A percentile compares a stretch with the other conserved stretches of the same genome.
These are phyloP conservation scores for Carpatolechia fugitivella DNA, from an alignment of 2,888 invertebrate genomes.

Conservation along the genomic window DNA sequence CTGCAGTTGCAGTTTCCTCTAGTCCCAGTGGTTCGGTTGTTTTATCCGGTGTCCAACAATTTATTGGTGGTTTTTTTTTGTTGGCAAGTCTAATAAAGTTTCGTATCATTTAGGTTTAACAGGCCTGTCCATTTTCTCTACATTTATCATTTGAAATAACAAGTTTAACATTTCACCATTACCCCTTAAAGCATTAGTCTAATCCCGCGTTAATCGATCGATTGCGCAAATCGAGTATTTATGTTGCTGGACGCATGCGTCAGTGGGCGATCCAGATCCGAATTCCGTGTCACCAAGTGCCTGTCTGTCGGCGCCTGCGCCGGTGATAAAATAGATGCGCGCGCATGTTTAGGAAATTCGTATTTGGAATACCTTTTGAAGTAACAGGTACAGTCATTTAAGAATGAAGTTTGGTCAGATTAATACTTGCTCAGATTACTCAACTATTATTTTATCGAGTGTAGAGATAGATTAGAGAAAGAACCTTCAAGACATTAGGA, in stretches of 20 bases:
- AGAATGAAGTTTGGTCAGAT: neutral
- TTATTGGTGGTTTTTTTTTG: no score
- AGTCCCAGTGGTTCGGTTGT: no score
- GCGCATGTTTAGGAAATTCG: neutral
- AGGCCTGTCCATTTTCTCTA: no score
- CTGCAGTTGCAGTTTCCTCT: no score
- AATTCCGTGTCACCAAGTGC: slow-evolving; percentile 53
- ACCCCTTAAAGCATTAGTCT: neutral
- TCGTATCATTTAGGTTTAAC: no score
- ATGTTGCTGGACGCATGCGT: slow-evolving; percentile 40
- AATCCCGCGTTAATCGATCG: neutral
- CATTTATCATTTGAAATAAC: no score
- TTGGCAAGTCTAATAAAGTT: no score
- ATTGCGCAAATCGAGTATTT: slow-evolving; percentile 64
- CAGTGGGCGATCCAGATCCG: slow-evolving; percentile 62
- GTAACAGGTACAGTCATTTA: neutral
- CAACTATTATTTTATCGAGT: no score
- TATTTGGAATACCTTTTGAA: neutral
- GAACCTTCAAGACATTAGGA: no score
- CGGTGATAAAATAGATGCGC: slow-evolving; percentile 6
- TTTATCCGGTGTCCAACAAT: no score
- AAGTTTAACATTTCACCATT: neutral
- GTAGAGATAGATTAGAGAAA: no score
- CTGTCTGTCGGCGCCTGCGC: slow-evolving; percentile 8
- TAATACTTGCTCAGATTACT: no score